A percentile compares a stretch with the other conserved stretches of the same genome.
phyloP scores from a whole-genome alignment of 2,888 invertebrate species.

The Troides aeacus region DNA sequence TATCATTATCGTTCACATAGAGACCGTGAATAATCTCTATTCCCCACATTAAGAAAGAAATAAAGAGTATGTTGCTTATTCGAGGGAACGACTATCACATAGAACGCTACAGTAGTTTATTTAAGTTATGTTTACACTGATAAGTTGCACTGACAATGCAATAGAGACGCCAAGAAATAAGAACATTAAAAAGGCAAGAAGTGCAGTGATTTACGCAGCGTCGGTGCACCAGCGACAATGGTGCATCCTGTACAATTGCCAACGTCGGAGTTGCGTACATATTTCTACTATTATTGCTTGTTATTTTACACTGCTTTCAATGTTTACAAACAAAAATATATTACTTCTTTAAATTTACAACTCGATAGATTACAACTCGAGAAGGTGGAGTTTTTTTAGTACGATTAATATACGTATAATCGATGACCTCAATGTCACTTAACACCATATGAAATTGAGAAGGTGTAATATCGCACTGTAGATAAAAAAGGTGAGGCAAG shows the following conservation, averaged over 20 bases:
- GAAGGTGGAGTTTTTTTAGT: background rate
- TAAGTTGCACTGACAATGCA: slow-evolving; percentile 38
- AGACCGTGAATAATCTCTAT: no score
- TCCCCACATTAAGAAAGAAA: no score
- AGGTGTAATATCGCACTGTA: no score
- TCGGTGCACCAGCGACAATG: slow-evolving; percentile 38
- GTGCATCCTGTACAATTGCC: slow-evolving; percentile 40
- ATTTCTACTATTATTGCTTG: slow-evolving; percentile 40
- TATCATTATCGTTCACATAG: no score
- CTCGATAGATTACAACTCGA: background rate
- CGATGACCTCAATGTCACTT: no score
- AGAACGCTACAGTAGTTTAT: slow-evolving; percentile 25
- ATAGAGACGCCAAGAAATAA: slow-evolving; percentile 46
- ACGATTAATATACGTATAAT: no score
- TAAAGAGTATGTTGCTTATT: background rate
- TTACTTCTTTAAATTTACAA: background rate
- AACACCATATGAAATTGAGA: no score
- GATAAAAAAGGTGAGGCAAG: no score
- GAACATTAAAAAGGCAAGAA: slow-evolving; percentile 50
- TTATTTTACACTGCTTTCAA: slow-evolving; percentile 23
- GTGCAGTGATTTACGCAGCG: slow-evolving; percentile 53
- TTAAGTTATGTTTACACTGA: slow-evolving; percentile 32
- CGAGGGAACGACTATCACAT: slow-evolving; percentile 5
- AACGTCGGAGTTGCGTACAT: slow-evolving; percentile 40
- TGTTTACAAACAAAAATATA: background rate